phyloP scores from a whole-genome alignment of 2,113 vertebrate genomes.

The Silurus asotus region DNA sequence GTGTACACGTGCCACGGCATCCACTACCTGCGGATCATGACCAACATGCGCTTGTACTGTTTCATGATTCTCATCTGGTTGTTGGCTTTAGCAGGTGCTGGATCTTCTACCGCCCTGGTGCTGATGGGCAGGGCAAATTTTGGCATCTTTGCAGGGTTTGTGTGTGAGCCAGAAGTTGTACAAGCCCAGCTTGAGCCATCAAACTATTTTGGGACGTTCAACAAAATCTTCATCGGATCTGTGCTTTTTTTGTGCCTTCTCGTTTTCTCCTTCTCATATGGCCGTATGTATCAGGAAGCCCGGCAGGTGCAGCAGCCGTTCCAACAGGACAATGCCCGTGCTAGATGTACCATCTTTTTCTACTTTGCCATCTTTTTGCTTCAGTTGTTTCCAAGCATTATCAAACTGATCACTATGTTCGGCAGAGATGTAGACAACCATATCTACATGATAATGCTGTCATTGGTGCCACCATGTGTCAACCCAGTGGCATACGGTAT shows the following conservation, averaged over 20 bases:
- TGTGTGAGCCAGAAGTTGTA: conserved; percentile 36
- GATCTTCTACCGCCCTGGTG: background rate
- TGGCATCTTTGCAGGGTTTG: background rate
- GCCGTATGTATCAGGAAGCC: conserved; percentile 32
- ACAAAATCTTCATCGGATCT: background rate
- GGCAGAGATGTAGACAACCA: background rate
- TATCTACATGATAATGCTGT: background rate
- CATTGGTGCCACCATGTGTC: conserved; percentile 26
- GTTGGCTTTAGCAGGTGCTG: background rate
- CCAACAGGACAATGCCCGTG: conserved; percentile 28
- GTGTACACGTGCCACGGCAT: conserved; percentile 28
- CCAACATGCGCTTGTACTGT: background rate
- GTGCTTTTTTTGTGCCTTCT: conserved; percentile 20
- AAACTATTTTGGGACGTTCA: background rate
- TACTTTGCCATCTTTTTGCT: conserved; percentile 38
- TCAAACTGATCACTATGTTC: conserved; percentile 13
- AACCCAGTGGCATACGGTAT: conserved; percentile 33
- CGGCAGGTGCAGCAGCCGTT: conserved; percentile 17
- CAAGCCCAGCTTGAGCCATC: conserved; percentile 9
- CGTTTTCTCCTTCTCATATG: conserved; percentile 18
- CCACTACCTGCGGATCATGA: conserved; percentile 27
- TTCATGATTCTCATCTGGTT: conserved; percentile 15
- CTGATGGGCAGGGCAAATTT: background rate
- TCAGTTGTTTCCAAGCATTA: conserved; percentile 13
- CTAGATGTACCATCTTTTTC: conserved; percentile 20